Base-by-base conservation (phyloP, 1,140 invertebrate species). In the Carposina sasakii region DNA sequence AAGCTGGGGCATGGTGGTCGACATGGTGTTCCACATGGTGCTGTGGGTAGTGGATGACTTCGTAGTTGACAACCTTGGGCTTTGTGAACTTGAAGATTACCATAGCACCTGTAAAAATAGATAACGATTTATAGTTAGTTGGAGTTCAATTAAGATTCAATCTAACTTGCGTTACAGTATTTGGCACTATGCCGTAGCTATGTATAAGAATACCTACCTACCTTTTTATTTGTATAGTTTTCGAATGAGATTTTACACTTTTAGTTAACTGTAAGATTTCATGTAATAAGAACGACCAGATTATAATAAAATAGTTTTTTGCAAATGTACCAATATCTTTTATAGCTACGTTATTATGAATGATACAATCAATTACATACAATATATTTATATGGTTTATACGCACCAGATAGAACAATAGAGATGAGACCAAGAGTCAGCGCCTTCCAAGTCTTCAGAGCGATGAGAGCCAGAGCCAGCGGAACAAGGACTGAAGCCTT, bases 381-480 rank as follows among this genome's bases (percentile, higher is more conserved):
- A 21, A 20, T 54, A 23, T 42, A 3, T 28, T 42, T n/a, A n/a
- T n/a, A n/a, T n/a, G n/a, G 13, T 45, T 17, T 19, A 9, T 22
- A 13, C 13, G 19, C 72, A 86, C 85, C 85, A 61, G 91, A 93
- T 10, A 93, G 78, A 12, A 93, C 93, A 52, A 95, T 76, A 1
- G 93, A 94, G 12, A 95, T 88, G n/a, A 95, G 88, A 61, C 92
- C 93, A 53, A 95, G 85, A 10, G 93, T 94, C 47, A 94, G 83
- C 17, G 93, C 93, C 71, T 95, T 95, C 93, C 93, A 95, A 17
- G 93, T 94, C 72, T 94, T 94, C 15, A 95, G 77, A 0, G 93
- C 93, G 66, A 95, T 94, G 36, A 95, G 82, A 40, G 92, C 91
- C 16, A 95, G 84, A 4, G 92, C 92, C 21, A 94, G 71, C 0